Base-by-base conservation (phyloP, 2,797 vertebrate genomes). In the Pangasius mekongensis region DNA sequence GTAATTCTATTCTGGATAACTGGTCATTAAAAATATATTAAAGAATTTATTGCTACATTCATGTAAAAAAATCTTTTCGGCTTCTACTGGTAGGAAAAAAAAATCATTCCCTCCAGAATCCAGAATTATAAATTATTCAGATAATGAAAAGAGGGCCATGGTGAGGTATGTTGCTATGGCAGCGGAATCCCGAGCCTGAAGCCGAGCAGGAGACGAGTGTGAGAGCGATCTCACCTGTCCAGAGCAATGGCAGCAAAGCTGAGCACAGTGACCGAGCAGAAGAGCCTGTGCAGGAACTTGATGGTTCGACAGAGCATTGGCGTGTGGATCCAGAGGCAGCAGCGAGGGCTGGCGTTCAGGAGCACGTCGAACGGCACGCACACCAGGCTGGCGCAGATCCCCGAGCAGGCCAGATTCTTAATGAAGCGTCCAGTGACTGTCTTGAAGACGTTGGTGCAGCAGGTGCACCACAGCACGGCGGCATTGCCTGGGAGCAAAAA, bases 261-360 rank as follows among this genome's bases (percentile, higher is more conserved):
- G 90, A 99, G 98, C 93, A 99, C 95, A 5, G 96, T 98, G 93
- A 97, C 98, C 0, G 99, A 99, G 93, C 98, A 98, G 95, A 99
- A 99, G 84, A 99, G 97, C 92, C 97, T 98, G 89, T 99, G 99
- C 73, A 99, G 94, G 94, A 99, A 99, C 94, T 98, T 99, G 93
- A 98, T 93, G 85, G 96, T 93, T 94, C 97, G 98, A 95, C 98
- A 99, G 94, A 99, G 96, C 84, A 97, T 90, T 93, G 97, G 93
- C 0, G 96, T 96, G 86, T 98, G 97, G 73, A 98, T 95, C 98
- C 98, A 99, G 97, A 97, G 97, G 95, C 99, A 99, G 93, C 99
- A 99, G 90, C 95, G 96, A 0, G 98, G 98, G 87, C 97, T 98
- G 93, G 96, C 94, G 52, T 97, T 98, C 18, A 99, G 96, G 30